Conservation (phyloP, 1,140 invertebrate species). For the Magallana ariakensis region DNA sequence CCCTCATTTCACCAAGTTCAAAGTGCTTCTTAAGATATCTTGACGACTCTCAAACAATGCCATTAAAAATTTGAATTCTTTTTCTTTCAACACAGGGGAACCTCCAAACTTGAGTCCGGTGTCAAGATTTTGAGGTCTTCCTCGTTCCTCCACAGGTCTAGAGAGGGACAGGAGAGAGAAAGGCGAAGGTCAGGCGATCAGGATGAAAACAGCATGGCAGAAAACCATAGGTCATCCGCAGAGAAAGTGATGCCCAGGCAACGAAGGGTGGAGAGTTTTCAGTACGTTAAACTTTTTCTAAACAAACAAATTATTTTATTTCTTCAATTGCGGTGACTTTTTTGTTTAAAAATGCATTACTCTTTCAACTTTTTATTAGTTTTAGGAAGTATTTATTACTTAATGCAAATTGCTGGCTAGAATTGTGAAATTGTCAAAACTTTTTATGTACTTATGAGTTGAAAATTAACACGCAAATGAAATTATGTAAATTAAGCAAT, state of each 20-base stretch:
- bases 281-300: constrained; percentile 44
- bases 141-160: constrained; percentile 55
- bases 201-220: constrained; percentile 50
- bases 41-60: background rate
- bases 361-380: too few species aligned
- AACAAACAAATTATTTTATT: background rate
- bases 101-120: constrained; percentile 56
- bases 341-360: too few species aligned
- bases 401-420: too few species aligned
- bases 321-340: background rate
- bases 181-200: constrained; percentile 49
- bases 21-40: constrained; percentile 18
- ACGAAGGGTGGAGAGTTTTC: constrained; percentile 55
- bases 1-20: background rate
- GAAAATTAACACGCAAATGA: background rate
- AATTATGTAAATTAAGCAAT: constrained; percentile 1
- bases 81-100: constrained; percentile 47
- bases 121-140: constrained; percentile 56
- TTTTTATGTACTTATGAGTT: background rate
- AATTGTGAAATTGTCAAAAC: background rate
- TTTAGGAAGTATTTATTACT: too few species aligned
- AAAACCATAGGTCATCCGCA: constrained; percentile 20
- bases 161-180: constrained; percentile 54
- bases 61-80: constrained; percentile 3
- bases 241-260: constrained; percentile 51